A percentile compares a stretch with the other conserved stretches of the same genome.
Conservation (phyloP, 2,888 invertebrate species). For the Machimus atricapillus region DNA sequence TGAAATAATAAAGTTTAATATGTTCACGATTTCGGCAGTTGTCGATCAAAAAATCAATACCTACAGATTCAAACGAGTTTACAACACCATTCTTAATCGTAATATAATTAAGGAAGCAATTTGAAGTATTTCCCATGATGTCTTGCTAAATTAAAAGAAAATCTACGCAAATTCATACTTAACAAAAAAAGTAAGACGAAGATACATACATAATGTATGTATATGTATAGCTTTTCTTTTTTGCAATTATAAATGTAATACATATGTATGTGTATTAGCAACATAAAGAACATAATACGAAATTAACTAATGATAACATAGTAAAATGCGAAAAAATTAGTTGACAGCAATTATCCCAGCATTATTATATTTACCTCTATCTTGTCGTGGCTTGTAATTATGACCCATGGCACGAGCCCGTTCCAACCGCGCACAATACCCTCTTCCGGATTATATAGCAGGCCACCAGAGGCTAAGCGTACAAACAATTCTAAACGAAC, state of each 20-base stretch:
- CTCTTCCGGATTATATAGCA: slow-evolving; percentile 49
- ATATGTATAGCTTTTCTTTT: neutral
- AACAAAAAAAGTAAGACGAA: neutral
- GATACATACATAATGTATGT: neutral
- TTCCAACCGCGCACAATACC: slow-evolving; percentile 51
- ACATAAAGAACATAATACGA: neutral
- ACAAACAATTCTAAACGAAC: slow-evolving; percentile 50
- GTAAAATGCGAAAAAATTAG: neutral
- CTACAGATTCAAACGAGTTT: neutral
- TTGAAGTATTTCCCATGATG: neutral
- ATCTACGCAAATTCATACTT: neutral
- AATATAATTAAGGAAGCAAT: neutral
- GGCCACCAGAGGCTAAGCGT: slow-evolving; percentile 49
- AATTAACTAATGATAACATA: neutral
- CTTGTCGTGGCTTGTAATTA: slow-evolving; percentile 49
- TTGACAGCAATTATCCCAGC: neutral
- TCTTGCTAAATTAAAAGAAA: neutral
- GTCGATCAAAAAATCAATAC: too few relatives aligned
- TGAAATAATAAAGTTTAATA: too few relatives aligned
- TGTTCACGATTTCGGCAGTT: too few relatives aligned
- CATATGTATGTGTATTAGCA: neutral
- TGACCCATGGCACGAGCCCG: slow-evolving; percentile 49
- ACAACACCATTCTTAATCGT: neutral
- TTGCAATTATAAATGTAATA: neutral
- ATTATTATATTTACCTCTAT: slow-evolving; percentile 50